phyloP scores from a whole-genome alignment of 2,888 invertebrate species.

The Cryptocephalus primarius region DNA sequence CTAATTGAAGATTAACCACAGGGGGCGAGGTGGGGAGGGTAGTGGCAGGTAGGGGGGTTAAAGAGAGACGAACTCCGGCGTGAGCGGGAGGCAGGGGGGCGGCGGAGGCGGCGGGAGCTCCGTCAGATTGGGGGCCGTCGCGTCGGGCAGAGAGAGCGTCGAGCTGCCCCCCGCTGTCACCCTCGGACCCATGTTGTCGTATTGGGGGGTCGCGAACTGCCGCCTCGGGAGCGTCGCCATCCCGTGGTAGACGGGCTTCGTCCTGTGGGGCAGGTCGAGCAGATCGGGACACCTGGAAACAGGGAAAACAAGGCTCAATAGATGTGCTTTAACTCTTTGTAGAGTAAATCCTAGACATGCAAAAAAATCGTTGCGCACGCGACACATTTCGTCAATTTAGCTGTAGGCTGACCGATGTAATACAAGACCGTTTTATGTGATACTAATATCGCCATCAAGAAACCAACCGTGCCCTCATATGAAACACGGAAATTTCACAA shows the following conservation, averaged over 20 bases:
- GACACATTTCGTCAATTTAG: too few species aligned
- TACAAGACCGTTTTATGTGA: too few species aligned
- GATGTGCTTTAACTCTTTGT: too few species aligned
- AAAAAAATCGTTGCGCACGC: too few species aligned
- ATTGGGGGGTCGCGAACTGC: constrained; percentile 39
- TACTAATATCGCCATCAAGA: too few species aligned
- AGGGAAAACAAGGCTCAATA: constrained; percentile 1
- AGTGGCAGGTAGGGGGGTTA: constrained; percentile 19
- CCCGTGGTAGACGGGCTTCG: constrained; percentile 35
- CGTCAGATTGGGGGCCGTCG: constrained; percentile 37
- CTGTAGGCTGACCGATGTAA: too few species aligned
- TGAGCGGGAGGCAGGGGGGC: constrained; percentile 47
- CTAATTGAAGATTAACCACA: constrained; percentile 39
- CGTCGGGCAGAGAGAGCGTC: constrained; percentile 69
- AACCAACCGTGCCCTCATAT: too few species aligned
- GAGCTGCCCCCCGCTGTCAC: constrained; percentile 84
- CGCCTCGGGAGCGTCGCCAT: constrained; percentile 37
- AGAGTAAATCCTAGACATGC: too few species aligned
- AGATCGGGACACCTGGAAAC: constrained; percentile 71
- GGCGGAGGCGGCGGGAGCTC: constrained; percentile 43
- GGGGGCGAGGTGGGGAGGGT: constrained; percentile 16
- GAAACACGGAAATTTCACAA: too few species aligned
- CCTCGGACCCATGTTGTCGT: constrained; percentile 84
- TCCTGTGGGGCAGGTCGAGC: constrained; percentile 55
- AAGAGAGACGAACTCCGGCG: constrained; percentile 48